Evolutionary conservation across 2,797 vertebrate species (phyloP).

Genomic region (Sebastolobus altivelis): DNA sequence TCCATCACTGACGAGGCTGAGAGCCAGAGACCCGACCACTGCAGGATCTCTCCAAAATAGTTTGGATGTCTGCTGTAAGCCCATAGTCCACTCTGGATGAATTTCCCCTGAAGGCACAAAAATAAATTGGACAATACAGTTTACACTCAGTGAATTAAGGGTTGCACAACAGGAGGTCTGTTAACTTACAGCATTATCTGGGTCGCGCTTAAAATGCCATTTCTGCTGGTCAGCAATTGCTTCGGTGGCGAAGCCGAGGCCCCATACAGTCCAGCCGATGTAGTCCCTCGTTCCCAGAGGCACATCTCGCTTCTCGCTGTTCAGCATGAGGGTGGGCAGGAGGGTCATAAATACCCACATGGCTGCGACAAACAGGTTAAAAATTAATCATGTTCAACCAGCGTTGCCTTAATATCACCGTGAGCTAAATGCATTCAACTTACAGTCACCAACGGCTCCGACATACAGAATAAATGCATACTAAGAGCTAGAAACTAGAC

Average conservation of each 20-base stretch:
- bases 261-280: slow-evolving; percentile 86
- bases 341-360: slow-evolving; percentile 88
- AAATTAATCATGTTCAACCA: slow-evolving; percentile 22
- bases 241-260: slow-evolving; percentile 84
- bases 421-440: slow-evolving; percentile 18
- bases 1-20: slow-evolving; percentile 84
- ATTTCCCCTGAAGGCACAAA: slow-evolving; percentile 81
- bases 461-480: slow-evolving; percentile 49
- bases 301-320: slow-evolving; percentile 78
- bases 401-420: slow-evolving; percentile 19
- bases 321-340: slow-evolving; percentile 88
- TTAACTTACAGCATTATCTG: slow-evolving; percentile 85
- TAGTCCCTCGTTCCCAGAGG: slow-evolving; percentile 85
- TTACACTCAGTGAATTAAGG: not conserved
- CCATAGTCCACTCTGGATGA: slow-evolving; percentile 89
- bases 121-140: not conserved
- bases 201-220: slow-evolving; percentile 85
- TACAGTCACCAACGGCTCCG: slow-evolving; percentile 11
- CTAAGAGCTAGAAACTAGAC: slow-evolving; percentile 39
- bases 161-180: not conserved
- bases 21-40: slow-evolving; percentile 89
- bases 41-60: slow-evolving; percentile 89
- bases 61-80: slow-evolving; percentile 88
- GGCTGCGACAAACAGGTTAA: slow-evolving; percentile 70
- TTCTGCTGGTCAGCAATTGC: slow-evolving; percentile 89